These are phyloP conservation scores for Actinemys pallida DNA, from an alignment of 2,113 vertebrate genomes.

Conservation along the genomic window DNA sequence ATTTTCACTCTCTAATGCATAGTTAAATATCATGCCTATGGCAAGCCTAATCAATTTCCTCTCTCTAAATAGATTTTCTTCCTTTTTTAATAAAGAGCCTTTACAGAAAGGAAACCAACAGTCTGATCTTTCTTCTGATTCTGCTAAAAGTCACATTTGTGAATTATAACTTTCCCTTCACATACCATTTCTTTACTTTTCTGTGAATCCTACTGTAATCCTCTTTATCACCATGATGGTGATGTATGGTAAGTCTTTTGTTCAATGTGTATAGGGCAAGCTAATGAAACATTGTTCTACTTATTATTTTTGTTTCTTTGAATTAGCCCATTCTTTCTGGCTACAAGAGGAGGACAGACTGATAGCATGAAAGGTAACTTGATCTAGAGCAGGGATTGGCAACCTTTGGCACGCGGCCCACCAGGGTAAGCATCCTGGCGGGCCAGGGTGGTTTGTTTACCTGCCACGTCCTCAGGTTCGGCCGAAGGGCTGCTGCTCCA, in stretches of 20 bases:
- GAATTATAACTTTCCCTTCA: neutral
- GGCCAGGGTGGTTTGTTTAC: no score
- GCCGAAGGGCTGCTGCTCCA: no score
- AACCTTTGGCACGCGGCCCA: no score
- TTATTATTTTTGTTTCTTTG: neutral
- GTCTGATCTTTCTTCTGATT: accelerated
- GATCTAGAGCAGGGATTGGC: neutral
- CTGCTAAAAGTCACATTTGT: neutral
- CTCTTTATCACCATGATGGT: accelerated
- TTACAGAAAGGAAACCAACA: neutral
- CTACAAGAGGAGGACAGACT: constrained; percentile 19
- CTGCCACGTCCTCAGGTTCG: no score
- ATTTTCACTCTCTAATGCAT: neutral
- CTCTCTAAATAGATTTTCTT: neutral
- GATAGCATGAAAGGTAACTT: neutral
- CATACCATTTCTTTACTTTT: neutral
- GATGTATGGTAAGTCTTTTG: neutral
- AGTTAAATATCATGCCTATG: neutral
- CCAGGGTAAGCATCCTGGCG: no score
- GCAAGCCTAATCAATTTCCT: neutral
- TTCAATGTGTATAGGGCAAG: neutral
- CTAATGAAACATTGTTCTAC: neutral
- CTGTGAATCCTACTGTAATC: neutral
- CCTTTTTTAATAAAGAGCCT: neutral
- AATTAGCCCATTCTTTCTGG: neutral